Percentiles rank a stretch among this genome's conserved stretches.
phyloP scores from a whole-genome alignment of 2,888 invertebrate genomes.

The Pristionchus entomophagus region DNA sequence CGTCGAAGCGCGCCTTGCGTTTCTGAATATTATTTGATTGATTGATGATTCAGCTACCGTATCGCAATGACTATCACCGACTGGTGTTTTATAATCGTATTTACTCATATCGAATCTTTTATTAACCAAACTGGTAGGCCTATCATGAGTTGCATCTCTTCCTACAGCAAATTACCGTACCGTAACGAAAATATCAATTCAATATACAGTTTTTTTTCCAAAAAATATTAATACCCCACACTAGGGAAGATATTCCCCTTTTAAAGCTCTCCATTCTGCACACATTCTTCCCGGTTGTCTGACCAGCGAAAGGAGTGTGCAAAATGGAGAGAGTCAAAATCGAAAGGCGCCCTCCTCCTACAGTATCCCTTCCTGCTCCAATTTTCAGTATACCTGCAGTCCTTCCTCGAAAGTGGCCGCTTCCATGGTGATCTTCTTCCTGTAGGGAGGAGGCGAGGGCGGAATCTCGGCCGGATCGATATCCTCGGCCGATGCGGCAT shows the following conservation, averaged over 20 bases:
- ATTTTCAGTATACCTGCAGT: slow-evolving; percentile 12
- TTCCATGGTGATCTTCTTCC: slow-evolving; percentile 48
- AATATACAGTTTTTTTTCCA: background rate
- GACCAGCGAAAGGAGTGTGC: too few relatives aligned
- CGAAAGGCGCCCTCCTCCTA: background rate
- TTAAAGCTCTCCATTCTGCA: too few relatives aligned
- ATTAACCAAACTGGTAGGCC: slow-evolving; percentile 38
- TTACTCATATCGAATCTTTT: too few relatives aligned
- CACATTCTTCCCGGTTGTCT: too few relatives aligned
- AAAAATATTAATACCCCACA: too few relatives aligned
- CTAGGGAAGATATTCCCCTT: too few relatives aligned
- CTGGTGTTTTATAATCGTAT: background rate
- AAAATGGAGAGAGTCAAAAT: too few relatives aligned
- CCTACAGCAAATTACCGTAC: background rate
- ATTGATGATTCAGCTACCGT: background rate
- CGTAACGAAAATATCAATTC: background rate
- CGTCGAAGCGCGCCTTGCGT: slow-evolving; percentile 60
- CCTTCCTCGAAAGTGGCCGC: slow-evolving; percentile 38
- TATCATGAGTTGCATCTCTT: background rate
- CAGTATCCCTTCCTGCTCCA: background rate
- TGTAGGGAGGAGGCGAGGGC: slow-evolving; percentile 68
- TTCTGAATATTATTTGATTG: slow-evolving; percentile 51
- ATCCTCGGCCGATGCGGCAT: slow-evolving; percentile 58
- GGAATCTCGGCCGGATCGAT: slow-evolving; percentile 70
- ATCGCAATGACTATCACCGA: background rate